Conservation (phyloP, 2,113 vertebrate genomes). For the Haemorhous mexicanus region DNA sequence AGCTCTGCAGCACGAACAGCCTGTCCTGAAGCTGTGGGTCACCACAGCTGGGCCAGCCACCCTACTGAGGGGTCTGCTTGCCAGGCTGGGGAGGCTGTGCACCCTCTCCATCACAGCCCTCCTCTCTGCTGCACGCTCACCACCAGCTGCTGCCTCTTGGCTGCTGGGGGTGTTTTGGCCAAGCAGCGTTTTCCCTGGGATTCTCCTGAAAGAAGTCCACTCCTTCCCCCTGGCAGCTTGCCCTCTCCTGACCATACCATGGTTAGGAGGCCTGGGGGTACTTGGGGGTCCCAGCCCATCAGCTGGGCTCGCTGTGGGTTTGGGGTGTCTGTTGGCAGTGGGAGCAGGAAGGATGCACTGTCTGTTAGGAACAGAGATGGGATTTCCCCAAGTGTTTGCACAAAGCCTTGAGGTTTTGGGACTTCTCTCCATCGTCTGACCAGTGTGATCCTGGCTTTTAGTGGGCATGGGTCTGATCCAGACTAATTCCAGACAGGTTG, state of each 20-base stretch:
- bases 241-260: neutral
- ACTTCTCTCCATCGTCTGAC: neutral
- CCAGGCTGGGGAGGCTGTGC: neutral
- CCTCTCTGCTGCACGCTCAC: accelerated
- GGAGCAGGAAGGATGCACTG: too few relatives aligned
- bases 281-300: neutral
- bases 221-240: neutral
- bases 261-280: neutral
- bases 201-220: neutral
- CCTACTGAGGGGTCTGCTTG: neutral
- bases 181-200: neutral
- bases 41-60: accelerated
- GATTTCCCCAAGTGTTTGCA: neutral
- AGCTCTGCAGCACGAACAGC: conserved; percentile 8
- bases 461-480: neutral
- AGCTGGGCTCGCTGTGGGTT: neutral
- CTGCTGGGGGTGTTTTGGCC: neutral
- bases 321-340: neutral
- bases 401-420: neutral
- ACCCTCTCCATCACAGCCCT: neutral
- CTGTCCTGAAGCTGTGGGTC: conserved; percentile 32
- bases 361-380: neutral
- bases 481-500: neutral
- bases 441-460: neutral
- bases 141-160: accelerated